Percentiles rank a stretch among this genome's conserved stretches.
These are phyloP conservation scores for Actinia tenebrosa DNA, from an alignment of 64 coral and sea anemone species.

Conservation along the genomic window DNA sequence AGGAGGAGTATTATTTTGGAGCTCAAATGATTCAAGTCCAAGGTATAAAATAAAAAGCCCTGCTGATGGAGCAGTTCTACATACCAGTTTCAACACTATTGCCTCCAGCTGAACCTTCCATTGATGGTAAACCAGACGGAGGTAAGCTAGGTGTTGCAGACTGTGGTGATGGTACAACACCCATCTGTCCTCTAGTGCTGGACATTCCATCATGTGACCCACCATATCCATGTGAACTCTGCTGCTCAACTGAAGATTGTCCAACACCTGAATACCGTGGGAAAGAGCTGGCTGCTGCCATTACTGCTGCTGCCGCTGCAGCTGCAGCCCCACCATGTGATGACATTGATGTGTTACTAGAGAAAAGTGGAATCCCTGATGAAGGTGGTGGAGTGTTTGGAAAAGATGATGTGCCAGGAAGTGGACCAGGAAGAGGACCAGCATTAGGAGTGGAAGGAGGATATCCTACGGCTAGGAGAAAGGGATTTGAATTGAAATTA, in stretches of 20 bases:
- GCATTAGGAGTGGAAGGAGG: background rate
- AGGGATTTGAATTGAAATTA: background rate
- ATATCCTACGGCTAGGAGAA: background rate
- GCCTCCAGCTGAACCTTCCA: background rate
- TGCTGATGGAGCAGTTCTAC: background rate
- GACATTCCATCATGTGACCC: conserved; percentile 32
- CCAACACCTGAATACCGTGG: conserved; percentile 28
- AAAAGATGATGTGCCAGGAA: background rate
- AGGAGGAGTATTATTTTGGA: too few relatives aligned
- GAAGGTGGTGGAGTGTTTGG: conserved; percentile 15
- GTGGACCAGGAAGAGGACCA: background rate
- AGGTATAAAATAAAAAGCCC: too few relatives aligned
- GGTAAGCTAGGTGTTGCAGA: conserved; percentile 12
- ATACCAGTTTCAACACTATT: conserved; percentile 18
- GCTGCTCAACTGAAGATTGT: background rate
- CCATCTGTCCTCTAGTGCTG: conserved; percentile 20
- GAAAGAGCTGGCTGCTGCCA: conserved; percentile 38
- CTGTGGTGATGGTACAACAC: conserved; percentile 8
- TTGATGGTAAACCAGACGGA: background rate
- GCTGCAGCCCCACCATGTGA: conserved; percentile 41
- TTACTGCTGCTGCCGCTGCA: conserved; percentile 46
- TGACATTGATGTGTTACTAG: background rate
- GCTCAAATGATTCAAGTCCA: too few relatives aligned
- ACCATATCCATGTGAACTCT: background rate
- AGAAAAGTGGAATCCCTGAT: conserved; percentile 17